Conservation (phyloP, 2,797 vertebrate genomes). For the Gallirallus australis region DNA sequence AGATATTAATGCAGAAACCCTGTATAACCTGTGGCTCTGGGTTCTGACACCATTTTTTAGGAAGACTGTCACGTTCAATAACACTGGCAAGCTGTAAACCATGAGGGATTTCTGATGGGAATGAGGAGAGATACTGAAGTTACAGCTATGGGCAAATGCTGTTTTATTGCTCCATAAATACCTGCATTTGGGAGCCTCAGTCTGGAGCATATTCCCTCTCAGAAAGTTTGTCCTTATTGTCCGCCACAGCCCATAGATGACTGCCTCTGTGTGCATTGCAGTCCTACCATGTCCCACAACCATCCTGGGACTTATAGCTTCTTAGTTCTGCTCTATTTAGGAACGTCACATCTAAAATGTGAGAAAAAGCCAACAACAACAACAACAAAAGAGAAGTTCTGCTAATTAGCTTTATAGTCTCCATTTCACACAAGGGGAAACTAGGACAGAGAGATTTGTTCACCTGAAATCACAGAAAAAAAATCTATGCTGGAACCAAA, state of each 20-base stretch:
- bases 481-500: neutral
- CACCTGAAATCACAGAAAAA: neutral
- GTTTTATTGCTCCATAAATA: neutral
- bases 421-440: neutral
- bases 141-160: neutral
- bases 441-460: neutral
- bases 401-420: neutral
- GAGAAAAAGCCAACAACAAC: constrained; percentile 23
- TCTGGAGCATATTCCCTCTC: neutral
- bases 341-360: neutral
- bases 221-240: neutral
- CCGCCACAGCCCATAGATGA: neutral
- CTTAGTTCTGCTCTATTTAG: constrained; percentile 17
- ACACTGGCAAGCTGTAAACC: neutral
- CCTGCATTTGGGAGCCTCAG: neutral
- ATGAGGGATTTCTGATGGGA: neutral
- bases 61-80: neutral
- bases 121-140: neutral
- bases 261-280: neutral
- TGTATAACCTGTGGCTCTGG: neutral
- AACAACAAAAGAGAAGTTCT: neutral
- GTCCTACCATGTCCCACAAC: neutral
- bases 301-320: neutral
- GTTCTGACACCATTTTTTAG: neutral
- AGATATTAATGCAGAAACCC: neutral